Percentiles rank a stretch among this genome's conserved stretches.
phyloP scores from a whole-genome alignment of 2,113 vertebrate genomes.

The Hippocampus abdominalis region DNA sequence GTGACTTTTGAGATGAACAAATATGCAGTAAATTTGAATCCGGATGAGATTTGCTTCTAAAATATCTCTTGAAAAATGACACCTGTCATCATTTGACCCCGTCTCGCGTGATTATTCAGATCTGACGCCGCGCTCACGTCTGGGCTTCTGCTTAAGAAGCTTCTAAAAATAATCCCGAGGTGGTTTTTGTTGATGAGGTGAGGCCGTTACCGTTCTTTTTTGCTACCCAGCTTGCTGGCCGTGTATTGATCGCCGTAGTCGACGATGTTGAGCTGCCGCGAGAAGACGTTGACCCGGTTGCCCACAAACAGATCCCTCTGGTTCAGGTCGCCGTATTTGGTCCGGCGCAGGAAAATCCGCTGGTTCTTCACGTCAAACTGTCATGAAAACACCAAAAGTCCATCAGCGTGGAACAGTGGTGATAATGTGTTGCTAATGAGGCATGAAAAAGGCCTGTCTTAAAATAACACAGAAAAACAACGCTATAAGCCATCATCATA shows the following conservation, averaged over 20 bases:
- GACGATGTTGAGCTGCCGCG: conserved; percentile 83
- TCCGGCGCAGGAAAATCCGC: conserved; percentile 82
- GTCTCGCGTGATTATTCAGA: neutral
- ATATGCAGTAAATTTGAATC: neutral
- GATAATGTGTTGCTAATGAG: neutral
- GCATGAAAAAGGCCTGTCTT: neutral
- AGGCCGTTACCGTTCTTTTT: conserved; percentile 82
- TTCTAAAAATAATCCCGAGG: neutral
- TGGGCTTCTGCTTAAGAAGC: neutral
- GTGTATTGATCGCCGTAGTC: conserved; percentile 92
- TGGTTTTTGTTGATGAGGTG: neutral
- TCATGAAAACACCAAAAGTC: conserved; percentile 19
- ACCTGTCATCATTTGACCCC: neutral
- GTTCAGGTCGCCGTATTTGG: conserved; percentile 79
- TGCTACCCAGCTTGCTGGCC: conserved; percentile 84
- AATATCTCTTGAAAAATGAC: neutral
- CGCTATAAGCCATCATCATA: neutral
- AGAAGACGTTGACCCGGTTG: conserved; percentile 86
- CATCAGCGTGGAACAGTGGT: neutral
- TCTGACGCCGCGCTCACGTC: neutral
- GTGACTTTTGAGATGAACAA: neutral
- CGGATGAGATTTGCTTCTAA: neutral
- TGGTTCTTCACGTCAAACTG: conserved; percentile 94
- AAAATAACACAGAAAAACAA: neutral
- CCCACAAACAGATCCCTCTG: conserved; percentile 88